Base-by-base conservation (phyloP, 2,113 vertebrate species). In the Oryzias melastigma region DNA sequence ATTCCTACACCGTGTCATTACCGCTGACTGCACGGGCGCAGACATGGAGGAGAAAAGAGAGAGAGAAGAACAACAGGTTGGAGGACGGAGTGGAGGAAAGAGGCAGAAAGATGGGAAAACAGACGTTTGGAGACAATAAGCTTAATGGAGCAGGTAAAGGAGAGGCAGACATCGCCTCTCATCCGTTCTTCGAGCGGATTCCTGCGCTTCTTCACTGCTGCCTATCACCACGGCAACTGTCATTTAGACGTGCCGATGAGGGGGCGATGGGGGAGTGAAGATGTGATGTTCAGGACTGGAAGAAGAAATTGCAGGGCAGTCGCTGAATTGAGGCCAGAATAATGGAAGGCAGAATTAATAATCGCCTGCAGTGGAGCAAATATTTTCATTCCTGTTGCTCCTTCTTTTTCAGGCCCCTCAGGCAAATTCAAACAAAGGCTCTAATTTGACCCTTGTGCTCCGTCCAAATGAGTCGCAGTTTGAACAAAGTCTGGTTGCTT, bases 171-270 rank as follows among this genome's bases (percentile, higher is more conserved):
- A 58, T 24, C 58, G 45, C 58, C 52, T 58, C 63, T 62, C 22
- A 5, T 60, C 54, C 62, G 54, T 78, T 65, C 41, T 49, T 73
- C 68, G 67, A 58, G 13, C 19, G 14, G 5, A 53, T 73, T 73
- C 74, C 65, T 73, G 58, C 62, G 77, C 65, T 76, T 71, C 56
- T 59, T 61, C 70, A 43, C 17, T 75, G 63, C 71, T 50, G 69
- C 82, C 77, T 76, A 82, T 85, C 80, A 73, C 84, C 66, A 68
- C 81, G 79, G 84, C 79, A 87, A 85, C 87, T 80, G 73, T 81
- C 83, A 82, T 65, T 75, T 66, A 71, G 66, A 74, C 16, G 15
- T 76, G 81, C 71, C 13, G 27, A 52, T 80, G 78, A 81, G 81
- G 73, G 73, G 87, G 78, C 57, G 76, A 78, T 67, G 35, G 10